Evolutionary conservation across 2,113 vertebrate species (phyloP), one percentile per base, ranked within the genome.

Genomic region (Stigmatopora argus): DNA sequence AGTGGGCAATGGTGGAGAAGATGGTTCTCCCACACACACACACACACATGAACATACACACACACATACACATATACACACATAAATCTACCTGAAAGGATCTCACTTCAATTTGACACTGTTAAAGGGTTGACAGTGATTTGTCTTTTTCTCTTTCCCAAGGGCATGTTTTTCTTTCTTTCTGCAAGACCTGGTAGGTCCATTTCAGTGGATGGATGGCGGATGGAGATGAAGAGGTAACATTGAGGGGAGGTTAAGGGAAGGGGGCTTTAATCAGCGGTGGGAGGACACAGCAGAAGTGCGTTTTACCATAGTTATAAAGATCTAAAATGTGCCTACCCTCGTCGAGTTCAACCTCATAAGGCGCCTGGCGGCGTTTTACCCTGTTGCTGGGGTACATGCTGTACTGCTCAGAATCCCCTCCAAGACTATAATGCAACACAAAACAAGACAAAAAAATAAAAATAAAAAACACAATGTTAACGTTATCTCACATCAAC

Each of bases 271-370:
- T 77, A 49, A 73, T 48, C 76, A 75, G 78, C 79, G 78, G 81
- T 86, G 85, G 78, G 81, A 81, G 80, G 75, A 89, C 87, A 84
- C 83, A 78, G 80, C 81, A 83, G 74, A 90, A 79, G 78, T 86
- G 78, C 72, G 69, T 78, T 81, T 88, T 86, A 87, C 84, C 85
- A 88, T 89, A 89, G 81, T 85, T 87, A 87, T 87, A 89, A 87
- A 90, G 81, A 90, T 87, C 79, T 84, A 87, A 89, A 88, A 89
- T 87, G 79, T 67, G 71, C 90, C 82, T 90, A 97, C 95, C 95
- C 52, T 96, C 94, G 38, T 91, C 93, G 81, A 97, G 92, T 85
- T 98, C 95, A 92, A 96, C 92, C 89, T 98, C 95, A 73, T 98
- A 98, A 7, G 95, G 95, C 65, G 93, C 94, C 17, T 93, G 91